Conservation (phyloP, 2,888 invertebrate genomes). For the Drosophila suboccidentalis region DNA sequence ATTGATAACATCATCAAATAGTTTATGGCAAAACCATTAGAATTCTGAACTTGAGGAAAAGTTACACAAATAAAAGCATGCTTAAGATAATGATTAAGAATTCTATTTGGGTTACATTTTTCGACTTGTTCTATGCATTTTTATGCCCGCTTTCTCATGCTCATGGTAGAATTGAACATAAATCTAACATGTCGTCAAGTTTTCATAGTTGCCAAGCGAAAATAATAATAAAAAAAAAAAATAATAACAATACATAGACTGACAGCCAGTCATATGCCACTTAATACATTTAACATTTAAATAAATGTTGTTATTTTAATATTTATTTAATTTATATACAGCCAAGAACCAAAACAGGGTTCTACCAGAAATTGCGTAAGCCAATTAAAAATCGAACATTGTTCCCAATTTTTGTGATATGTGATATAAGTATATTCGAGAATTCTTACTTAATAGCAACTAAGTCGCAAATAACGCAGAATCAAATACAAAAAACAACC, state of each 20-base stretch:
- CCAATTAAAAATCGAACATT: constrained; percentile 73
- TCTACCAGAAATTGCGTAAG: constrained; percentile 31
- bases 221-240: neutral
- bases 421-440: constrained; percentile 37
- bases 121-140: constrained; percentile 11
- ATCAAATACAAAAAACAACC: constrained; percentile 29
- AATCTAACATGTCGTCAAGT: neutral
- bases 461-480: constrained; percentile 47
- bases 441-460: constrained; percentile 39
- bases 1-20: neutral
- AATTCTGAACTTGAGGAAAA: neutral
- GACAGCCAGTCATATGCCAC: constrained; percentile 29
- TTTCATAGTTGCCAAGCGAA: neutral
- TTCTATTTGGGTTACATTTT: constrained; percentile 1
- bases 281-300: constrained; percentile 6
- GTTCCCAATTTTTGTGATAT: constrained; percentile 85
- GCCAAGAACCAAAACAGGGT: constrained; percentile 17
- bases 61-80: constrained; percentile 15
- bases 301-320: constrained; percentile 18
- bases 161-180: constrained; percentile 4
- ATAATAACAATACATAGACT: neutral
- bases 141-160: constrained; percentile 13
- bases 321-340: constrained; percentile 27
- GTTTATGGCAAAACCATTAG: neutral
- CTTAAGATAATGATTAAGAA: neutral